Percentiles rank a stretch among this genome's conserved stretches.
Conservation (phyloP, 2,888 invertebrate genomes). For the Tachina lurida region DNA sequence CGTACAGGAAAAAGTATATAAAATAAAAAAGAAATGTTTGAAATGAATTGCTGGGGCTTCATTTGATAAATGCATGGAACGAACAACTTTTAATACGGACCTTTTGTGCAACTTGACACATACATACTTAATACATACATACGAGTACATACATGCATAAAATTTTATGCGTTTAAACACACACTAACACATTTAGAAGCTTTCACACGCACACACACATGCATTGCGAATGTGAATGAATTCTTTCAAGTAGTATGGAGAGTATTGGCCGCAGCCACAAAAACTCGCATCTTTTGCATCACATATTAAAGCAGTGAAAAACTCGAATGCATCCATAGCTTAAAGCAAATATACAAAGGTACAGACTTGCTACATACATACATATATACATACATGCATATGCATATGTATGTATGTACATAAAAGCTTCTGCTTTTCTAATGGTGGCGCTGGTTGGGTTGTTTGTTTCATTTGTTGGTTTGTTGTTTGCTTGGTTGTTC, state of each 20-base stretch:
- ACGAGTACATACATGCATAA: background rate
- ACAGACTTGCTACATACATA: background rate
- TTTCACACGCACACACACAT: background rate
- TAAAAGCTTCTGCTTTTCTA: slow-evolving; percentile 63
- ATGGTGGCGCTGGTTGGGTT: slow-evolving; percentile 41
- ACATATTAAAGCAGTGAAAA: slow-evolving; percentile 35
- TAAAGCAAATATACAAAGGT: background rate
- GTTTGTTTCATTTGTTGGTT: slow-evolving; percentile 19
- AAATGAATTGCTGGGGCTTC: slow-evolving; percentile 69
- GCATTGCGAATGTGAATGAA: slow-evolving; percentile 67
- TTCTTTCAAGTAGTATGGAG: slow-evolving; percentile 61
- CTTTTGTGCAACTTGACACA: slow-evolving; percentile 52
- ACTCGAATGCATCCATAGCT: slow-evolving; percentile 33
- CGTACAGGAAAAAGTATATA: slow-evolving; percentile 6
- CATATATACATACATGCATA: background rate
- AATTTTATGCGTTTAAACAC: slow-evolving; percentile 13
- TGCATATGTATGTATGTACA: background rate
- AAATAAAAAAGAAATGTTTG: slow-evolving; percentile 21
- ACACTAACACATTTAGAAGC: background rate
- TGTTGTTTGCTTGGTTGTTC: slow-evolving; percentile 43
- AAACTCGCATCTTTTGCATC: slow-evolving; percentile 35
- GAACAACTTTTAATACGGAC: slow-evolving; percentile 52
- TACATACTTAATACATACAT: no score
- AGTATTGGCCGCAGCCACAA: slow-evolving; percentile 58
- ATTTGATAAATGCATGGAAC: slow-evolving; percentile 50